Evolutionary conservation across 1,140 invertebrate genomes (phyloP).

Genomic region (Radopholus similis): DNA sequence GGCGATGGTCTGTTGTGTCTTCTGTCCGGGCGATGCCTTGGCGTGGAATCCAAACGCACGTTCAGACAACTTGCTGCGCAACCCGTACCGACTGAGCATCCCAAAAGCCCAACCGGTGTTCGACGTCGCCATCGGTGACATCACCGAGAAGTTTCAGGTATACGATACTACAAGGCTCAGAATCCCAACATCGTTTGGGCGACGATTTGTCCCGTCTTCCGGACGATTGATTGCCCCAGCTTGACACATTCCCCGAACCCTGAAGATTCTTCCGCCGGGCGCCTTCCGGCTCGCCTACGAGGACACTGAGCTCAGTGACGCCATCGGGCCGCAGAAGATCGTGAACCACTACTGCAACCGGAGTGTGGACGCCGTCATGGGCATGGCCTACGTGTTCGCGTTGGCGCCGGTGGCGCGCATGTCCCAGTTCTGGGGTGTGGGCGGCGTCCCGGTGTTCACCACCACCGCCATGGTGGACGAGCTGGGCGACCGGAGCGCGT

Average conservation of each 20-base stretch:
- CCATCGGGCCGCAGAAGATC: constrained; percentile 55
- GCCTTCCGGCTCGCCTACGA: constrained; percentile 48
- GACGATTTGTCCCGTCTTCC: no score
- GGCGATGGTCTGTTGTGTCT: constrained; percentile 21
- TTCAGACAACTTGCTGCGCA: constrained; percentile 33
- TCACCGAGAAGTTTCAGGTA: constrained; percentile 31
- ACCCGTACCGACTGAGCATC: constrained; percentile 53
- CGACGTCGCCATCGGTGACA: constrained; percentile 54
- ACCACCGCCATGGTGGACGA: constrained; percentile 77
- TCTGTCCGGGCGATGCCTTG: no score
- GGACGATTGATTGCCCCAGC: background rate
- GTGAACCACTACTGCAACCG: constrained; percentile 54
- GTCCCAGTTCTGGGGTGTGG: constrained; percentile 72
- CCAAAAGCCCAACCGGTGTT: constrained; percentile 54
- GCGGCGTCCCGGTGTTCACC: constrained; percentile 76
- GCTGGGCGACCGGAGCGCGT: constrained; percentile 71
- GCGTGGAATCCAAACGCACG: no score
- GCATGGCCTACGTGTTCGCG: constrained; percentile 83
- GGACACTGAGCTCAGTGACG: constrained; percentile 54
- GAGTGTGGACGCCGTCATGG: constrained; percentile 76
- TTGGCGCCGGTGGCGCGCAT: constrained; percentile 83
- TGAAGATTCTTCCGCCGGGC: constrained; percentile 40
- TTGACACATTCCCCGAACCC: background rate
- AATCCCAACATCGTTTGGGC: background rate
- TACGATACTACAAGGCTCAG: background rate